Evolutionary conservation across 2,888 invertebrate species (phyloP), one percentile per base, ranked within the genome.

Genomic region (Lasius platythorax): DNA sequence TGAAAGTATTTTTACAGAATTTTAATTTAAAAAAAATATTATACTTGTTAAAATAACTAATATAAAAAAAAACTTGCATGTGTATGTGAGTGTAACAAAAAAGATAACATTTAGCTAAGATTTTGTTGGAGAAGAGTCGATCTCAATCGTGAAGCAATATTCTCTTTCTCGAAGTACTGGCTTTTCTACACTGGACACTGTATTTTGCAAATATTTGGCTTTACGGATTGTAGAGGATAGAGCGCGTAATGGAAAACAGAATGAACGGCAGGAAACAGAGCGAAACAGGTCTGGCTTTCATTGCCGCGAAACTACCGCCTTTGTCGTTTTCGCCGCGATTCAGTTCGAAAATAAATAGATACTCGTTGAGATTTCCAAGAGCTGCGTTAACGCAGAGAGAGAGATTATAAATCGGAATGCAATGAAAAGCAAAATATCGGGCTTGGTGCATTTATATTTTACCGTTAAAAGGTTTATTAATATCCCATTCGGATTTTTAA

Each of bases 131-230:
- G 23, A 72, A 56, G 33, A n/a, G 8, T 40, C n/a, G n/a, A 33
- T 9, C 46, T 61, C 8, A 23, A 58, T 12, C 11, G n/a, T 23
- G 12, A 43, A 33, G 46, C 61, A 73, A 61, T 72, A 58, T 37
- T 37, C 37, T 37, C 72, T 4, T 61, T 61, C 73, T 72, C 61
- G 6, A 79, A 72, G 72, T 58, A 61, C 58, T 28, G n/a, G 23
- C 33, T 81, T 73, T 73, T 37, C 46, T 28, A 73, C 58, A 23
- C 43, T 23, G 46, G 46, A 73, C 73, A 61, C 23, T 73, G 61
- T 73, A 81, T 73, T 73, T 81, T 81, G 61, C 79, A 81, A 81
- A 81, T 81, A 81, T 81, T 81, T 81, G 53, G 73, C 46, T 81
- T 81, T 73, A 81, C 72, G 73, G 73, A 81, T 81, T 73, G 79